Evolutionary conservation across 2,113 vertebrate genomes (phyloP).

Genomic region (Myxocyprinus asiaticus): DNA sequence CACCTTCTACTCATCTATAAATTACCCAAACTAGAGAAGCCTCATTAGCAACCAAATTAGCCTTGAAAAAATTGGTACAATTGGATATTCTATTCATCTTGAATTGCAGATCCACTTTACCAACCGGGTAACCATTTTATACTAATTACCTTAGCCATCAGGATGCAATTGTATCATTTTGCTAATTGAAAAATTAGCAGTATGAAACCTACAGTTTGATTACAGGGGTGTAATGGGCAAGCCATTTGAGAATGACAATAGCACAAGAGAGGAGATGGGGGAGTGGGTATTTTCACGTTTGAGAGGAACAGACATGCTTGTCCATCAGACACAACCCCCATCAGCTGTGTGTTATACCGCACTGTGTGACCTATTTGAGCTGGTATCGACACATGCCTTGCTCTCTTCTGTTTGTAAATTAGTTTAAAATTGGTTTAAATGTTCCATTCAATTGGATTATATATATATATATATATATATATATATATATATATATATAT

Average conservation of each 20-base stretch:
- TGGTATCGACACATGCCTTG: background rate
- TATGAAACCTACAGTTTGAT: slow-evolving; percentile 50
- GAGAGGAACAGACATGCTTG: background rate
- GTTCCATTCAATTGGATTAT: slow-evolving; percentile 19
- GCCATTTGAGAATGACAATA: background rate
- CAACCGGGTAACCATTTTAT: slow-evolving; percentile 58
- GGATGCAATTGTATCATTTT: slow-evolving; percentile 60
- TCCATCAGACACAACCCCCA: slow-evolving; percentile 36
- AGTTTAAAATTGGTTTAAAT: slow-evolving; percentile 25
- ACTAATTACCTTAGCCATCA: slow-evolving; percentile 60
- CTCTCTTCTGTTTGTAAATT: slow-evolving; percentile 39
- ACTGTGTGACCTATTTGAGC: slow-evolving; percentile 3
- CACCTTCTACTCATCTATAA: slow-evolving; percentile 47
- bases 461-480: no score
- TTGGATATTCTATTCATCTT: slow-evolving; percentile 61
- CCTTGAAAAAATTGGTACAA: slow-evolving; percentile 55
- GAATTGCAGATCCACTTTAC: slow-evolving; percentile 47
- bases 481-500: no score
- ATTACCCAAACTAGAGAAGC: slow-evolving; percentile 55
- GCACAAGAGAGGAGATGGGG: background rate
- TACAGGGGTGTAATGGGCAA: slow-evolving; percentile 40
- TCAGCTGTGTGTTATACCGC: slow-evolving; percentile 15
- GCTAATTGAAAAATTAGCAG: slow-evolving; percentile 61
- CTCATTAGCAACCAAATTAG: slow-evolving; percentile 62
- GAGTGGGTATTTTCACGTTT: background rate